Evolutionary conservation across 2,113 vertebrate species (phyloP).

Genomic region (Passer montanus): DNA sequence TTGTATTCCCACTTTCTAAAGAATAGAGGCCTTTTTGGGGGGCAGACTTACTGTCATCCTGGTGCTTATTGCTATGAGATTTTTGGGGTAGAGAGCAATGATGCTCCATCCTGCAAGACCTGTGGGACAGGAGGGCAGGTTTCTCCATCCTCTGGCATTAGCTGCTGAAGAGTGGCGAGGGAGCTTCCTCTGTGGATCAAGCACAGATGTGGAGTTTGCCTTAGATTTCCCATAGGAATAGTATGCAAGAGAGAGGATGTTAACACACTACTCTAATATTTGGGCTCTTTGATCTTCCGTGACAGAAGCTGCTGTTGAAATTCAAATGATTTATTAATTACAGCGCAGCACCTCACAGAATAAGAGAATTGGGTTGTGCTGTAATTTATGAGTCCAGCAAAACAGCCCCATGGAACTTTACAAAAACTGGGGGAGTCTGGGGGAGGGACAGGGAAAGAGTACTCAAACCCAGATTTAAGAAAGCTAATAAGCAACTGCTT

Average conservation of each 20-base stretch:
- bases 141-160: background rate
- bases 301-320: constrained; percentile 40
- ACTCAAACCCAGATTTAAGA: background rate
- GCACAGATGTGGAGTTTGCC: background rate
- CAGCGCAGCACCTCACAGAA: background rate
- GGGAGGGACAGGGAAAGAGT: background rate
- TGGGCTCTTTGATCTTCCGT: constrained; percentile 41
- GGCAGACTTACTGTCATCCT: fast-evolving
- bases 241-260: background rate
- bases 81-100: background rate
- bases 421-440: background rate
- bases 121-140: background rate
- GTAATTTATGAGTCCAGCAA: constrained; percentile 1
- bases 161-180: background rate
- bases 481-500: background rate
- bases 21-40: background rate
- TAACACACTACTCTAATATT: background rate
- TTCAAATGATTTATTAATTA: constrained; percentile 52
- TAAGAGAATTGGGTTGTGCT: constrained; percentile 14
- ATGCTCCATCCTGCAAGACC: background rate
- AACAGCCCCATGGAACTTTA: background rate
- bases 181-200: background rate
- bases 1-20: background rate
- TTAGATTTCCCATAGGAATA: background rate
- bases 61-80: background rate